phyloP scores from a whole-genome alignment of 2,113 vertebrate genomes.

The Benthochromis sp. region DNA sequence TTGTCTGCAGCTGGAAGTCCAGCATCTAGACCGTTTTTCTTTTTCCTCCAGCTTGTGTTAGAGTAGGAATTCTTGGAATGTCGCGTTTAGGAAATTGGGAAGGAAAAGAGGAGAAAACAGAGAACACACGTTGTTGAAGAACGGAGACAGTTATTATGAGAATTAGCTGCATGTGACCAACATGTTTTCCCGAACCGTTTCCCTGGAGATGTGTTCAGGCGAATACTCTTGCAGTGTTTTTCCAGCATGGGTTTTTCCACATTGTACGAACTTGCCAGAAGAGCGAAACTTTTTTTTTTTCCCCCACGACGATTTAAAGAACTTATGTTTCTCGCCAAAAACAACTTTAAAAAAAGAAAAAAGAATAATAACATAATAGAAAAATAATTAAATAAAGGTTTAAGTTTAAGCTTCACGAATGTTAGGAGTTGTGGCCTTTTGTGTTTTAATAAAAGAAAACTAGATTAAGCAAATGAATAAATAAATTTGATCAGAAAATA shows the following conservation, averaged over 20 bases:
- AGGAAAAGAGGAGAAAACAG: fast-evolving
- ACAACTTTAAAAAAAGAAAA: fast-evolving
- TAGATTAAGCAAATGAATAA: fast-evolving
- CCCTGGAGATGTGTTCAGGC: background rate
- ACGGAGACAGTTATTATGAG: background rate
- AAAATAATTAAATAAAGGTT: background rate
- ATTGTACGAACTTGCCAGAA: background rate
- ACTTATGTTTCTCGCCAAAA: fast-evolving
- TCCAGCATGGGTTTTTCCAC: background rate
- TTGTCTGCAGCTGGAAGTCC: background rate
- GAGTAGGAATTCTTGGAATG: background rate
- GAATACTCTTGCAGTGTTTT: background rate
- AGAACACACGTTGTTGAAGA: background rate
- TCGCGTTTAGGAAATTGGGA: fast-evolving
- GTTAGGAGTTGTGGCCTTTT: background rate
- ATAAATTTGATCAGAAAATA: background rate
- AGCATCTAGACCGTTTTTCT: background rate
- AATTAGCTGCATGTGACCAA: constrained; percentile 4
- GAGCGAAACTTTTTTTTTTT: fast-evolving
- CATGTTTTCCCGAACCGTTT: background rate
- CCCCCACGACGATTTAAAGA: background rate
- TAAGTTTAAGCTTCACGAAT: fast-evolving
- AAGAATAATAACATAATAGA: background rate
- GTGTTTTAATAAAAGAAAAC: background rate
- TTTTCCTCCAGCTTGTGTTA: background rate